phyloP scores from a whole-genome alignment of 2,888 invertebrate species.

The Zaprionus bogoriensis region DNA sequence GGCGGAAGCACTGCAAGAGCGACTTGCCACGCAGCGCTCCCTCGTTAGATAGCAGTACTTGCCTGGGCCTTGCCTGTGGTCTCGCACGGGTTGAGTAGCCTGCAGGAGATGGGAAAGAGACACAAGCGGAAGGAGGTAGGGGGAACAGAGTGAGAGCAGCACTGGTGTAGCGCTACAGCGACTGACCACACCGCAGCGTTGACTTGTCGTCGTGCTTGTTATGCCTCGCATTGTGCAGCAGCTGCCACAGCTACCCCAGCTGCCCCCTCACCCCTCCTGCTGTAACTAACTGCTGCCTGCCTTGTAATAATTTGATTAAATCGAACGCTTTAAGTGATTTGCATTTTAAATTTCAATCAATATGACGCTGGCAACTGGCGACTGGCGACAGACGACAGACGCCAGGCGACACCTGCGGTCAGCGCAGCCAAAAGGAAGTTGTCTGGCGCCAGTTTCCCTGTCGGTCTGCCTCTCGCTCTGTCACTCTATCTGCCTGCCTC shows the following conservation, averaged over 20 bases:
- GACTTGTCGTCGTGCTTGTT: conserved; percentile 60
- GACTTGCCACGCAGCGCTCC: too few relatives aligned
- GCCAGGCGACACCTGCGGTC: conserved; percentile 18
- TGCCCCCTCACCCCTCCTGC: not conserved
- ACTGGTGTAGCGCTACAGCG: conserved; percentile 52
- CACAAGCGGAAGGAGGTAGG: not conserved
- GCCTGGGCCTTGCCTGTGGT: too few relatives aligned
- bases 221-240: conserved; percentile 11
- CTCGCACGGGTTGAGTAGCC: conserved; percentile 4
- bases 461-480: not conserved
- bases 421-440: conserved; percentile 36
- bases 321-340: conserved; percentile 79
- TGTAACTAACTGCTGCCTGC: too few relatives aligned
- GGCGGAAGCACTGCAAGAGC: conserved; percentile 13
- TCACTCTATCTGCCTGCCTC: not conserved
- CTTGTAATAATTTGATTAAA: conserved; percentile 77
- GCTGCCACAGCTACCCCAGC: not conserved
- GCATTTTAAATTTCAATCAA: conserved; percentile 79
- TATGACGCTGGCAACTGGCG: conserved; percentile 60
- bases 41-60: not conserved
- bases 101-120: not conserved
- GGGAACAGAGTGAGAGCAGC: not conserved
- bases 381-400: conserved; percentile 12
- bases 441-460: conserved; percentile 55
- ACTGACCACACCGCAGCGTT: too few relatives aligned